Percentiles rank a stretch among this genome's conserved stretches.
Evolutionary conservation across 2,113 vertebrate genomes (phyloP).

Genomic region (Sylvia atricapilla): DNA sequence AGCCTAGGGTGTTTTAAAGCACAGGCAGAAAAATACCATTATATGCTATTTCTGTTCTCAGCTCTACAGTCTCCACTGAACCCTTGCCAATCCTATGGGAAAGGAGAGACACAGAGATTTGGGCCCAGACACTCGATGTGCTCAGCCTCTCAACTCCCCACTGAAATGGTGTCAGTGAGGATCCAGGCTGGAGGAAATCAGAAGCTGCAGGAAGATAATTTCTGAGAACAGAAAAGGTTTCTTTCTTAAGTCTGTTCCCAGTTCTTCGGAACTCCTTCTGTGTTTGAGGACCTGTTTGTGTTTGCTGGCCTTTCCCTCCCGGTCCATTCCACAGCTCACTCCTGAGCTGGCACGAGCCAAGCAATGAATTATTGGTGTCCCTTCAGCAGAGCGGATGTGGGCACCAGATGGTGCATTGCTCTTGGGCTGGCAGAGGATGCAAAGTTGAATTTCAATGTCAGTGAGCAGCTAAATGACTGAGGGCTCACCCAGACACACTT

Average conservation of each 20-base stretch:
- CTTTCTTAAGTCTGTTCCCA: neutral
- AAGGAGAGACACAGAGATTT: neutral
- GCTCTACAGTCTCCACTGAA: neutral
- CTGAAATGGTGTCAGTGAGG: neutral
- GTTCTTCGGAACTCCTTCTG: neutral
- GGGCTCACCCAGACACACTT: neutral
- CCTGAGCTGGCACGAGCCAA: neutral
- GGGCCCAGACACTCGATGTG: neutral
- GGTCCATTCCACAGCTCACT: neutral
- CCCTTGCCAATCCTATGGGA: neutral
- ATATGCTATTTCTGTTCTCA: neutral
- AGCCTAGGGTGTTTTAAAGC: constrained; percentile 24
- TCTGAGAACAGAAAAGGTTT: neutral
- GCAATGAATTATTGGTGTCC: neutral
- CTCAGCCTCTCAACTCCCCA: neutral
- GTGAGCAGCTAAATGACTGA: constrained; percentile 44
- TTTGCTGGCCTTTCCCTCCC: neutral
- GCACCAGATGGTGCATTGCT: constrained; percentile 38
- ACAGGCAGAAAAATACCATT: constrained; percentile 1
- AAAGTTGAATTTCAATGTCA: constrained; percentile 55
- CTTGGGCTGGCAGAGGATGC: constrained; percentile 25
- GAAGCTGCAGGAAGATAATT: neutral
- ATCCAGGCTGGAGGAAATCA: neutral
- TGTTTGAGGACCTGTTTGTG: neutral
- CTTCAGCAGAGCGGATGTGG: neutral